Evolutionary conservation across 1,140 invertebrate species (phyloP).

Genomic region (Pseudomyrmex pallidus): DNA sequence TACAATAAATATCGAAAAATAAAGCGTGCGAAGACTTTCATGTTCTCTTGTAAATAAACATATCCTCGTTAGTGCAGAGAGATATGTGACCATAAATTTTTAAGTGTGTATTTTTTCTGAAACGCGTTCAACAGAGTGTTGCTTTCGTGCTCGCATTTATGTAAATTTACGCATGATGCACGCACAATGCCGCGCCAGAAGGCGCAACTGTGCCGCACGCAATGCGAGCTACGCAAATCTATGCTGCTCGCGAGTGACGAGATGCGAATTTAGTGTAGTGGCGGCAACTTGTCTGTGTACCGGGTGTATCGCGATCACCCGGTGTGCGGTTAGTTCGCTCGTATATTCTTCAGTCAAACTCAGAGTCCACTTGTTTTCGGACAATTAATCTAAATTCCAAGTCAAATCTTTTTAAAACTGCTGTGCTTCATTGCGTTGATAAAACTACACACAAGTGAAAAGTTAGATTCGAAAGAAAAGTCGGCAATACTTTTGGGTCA

Average conservation of each 20-base stretch:
- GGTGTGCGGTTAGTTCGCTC: not conserved
- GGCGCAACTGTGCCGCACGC: slow-evolving; percentile 50
- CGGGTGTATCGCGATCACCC: not conserved
- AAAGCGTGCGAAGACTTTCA: not conserved
- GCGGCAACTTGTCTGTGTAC: slow-evolving; percentile 1
- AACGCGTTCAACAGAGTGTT: slow-evolving; percentile 31
- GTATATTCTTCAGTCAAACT: not conserved
- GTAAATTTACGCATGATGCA: slow-evolving; percentile 55
- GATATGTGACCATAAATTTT: slow-evolving; percentile 22
- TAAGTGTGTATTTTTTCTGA: slow-evolving; percentile 26
- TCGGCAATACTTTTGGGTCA: slow-evolving; percentile 39
- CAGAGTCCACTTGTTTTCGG: not conserved
- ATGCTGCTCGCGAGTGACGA: slow-evolving; percentile 48
- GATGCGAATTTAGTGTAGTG: slow-evolving; percentile 37
- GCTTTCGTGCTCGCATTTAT: slow-evolving; percentile 47
- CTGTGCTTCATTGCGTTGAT: not conserved
- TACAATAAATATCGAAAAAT: not conserved
- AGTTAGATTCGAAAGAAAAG: not conserved
- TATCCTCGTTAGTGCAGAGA: not conserved
- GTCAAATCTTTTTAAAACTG: not conserved
- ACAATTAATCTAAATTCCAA: not conserved
- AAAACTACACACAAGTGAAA: not conserved
- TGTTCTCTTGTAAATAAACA: slow-evolving; percentile 34
- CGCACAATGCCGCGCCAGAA: slow-evolving; percentile 41
- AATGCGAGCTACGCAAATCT: slow-evolving; percentile 40